A percentile compares a stretch with the other conserved stretches of the same genome.
phyloP scores from a whole-genome alignment of 2,113 vertebrate genomes.

The Mus musculus region DNA sequence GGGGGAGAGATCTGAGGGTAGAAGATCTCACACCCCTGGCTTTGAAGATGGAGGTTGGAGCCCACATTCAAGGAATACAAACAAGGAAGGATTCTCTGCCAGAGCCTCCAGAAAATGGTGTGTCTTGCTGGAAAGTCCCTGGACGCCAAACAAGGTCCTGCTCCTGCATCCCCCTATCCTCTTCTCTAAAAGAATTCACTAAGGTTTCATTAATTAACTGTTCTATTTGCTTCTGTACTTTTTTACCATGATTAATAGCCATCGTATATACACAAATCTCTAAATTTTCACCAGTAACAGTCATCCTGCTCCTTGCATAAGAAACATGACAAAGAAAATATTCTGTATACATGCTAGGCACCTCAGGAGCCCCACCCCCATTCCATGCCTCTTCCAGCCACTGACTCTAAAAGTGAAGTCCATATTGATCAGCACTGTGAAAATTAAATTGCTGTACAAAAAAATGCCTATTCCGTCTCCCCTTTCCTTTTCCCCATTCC shows the following conservation, averaged over 20 bases:
- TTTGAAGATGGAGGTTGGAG: not conserved
- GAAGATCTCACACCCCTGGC: not conserved
- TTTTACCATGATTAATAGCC: slow-evolving; percentile 39
- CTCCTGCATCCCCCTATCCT: not conserved
- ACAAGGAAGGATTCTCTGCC: not conserved
- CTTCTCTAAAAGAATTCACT: not conserved
- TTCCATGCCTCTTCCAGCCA: not conserved
- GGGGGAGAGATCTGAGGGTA: rapidly evolving
- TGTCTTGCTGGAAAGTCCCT: not conserved
- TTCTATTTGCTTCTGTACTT: slow-evolving; percentile 37
- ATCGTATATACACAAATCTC: not conserved
- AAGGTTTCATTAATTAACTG: slow-evolving; percentile 20
- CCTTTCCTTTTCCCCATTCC: not conserved
- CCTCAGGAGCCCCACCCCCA: not conserved
- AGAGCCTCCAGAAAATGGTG: not conserved
- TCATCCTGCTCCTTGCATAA: not conserved
- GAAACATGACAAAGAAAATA: not conserved
- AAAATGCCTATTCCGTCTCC: too few species aligned
- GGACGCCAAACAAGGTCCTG: not conserved
- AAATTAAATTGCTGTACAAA: not conserved
- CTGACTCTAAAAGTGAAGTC: not conserved
- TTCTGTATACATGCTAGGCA: not conserved
- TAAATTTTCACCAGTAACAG: not conserved
- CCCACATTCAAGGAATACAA: not conserved
- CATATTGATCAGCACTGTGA: not conserved